phyloP scores from a whole-genome alignment of 2,797 vertebrate species.

The Hippoglossus hippoglossus region DNA sequence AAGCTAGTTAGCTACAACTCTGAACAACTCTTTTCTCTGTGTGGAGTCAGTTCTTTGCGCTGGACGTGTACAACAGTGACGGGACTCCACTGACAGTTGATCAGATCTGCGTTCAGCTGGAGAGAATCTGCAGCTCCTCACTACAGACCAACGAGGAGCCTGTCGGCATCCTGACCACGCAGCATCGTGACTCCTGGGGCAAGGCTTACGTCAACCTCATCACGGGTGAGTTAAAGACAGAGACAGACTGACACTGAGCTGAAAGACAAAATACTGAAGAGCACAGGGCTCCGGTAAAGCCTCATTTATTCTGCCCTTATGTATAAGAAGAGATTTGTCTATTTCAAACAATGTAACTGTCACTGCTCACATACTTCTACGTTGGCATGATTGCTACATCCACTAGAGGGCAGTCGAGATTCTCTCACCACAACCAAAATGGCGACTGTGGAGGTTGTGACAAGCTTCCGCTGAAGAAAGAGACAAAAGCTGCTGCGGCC shows the following conservation, averaged over 20 bases:
- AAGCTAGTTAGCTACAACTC: background rate
- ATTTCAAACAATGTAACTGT: no score
- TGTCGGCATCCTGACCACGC: slow-evolving; percentile 93
- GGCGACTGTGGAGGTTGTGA: no score
- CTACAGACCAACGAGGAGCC: slow-evolving; percentile 87
- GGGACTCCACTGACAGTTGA: slow-evolving; percentile 88
- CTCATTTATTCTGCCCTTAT: no score
- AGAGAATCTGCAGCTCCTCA: slow-evolving; percentile 92
- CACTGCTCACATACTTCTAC: no score
- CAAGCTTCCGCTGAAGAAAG: no score
- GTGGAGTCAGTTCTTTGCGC: slow-evolving; percentile 89
- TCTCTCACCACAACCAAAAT: no score
- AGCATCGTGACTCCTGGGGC: slow-evolving; percentile 93
- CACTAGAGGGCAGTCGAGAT: no score
- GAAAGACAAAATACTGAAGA: no score
- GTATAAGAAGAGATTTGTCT: no score
- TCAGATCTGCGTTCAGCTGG: slow-evolving; percentile 91
- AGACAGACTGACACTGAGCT: background rate
- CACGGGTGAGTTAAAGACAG: slow-evolving; percentile 84
- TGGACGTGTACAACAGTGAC: slow-evolving; percentile 92
- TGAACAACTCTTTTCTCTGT: background rate
- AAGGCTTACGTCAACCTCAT: slow-evolving; percentile 90
- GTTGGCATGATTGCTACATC: no score
- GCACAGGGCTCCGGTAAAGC: no score
- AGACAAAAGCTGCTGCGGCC: no score